phyloP scores from a whole-genome alignment of 92 coral and sea anemone genomes.

The Diadumene lineata region DNA sequence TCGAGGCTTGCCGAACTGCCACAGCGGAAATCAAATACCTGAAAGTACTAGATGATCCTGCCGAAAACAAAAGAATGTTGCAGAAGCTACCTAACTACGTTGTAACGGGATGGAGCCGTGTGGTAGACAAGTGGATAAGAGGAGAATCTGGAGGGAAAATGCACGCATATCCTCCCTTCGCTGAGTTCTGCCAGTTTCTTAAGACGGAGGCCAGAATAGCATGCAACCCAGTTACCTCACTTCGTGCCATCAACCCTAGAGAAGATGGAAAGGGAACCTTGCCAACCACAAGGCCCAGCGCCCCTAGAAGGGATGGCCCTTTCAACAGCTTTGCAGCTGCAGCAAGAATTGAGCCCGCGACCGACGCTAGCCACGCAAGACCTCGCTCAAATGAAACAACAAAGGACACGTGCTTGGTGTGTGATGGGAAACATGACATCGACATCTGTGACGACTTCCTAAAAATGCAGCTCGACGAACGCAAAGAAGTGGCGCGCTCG shows the following conservation, averaged over 20 bases:
- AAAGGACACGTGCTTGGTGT: slow-evolving; percentile 46
- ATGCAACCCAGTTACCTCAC: slow-evolving; percentile 51
- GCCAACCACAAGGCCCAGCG: no score
- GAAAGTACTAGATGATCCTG: slow-evolving; percentile 6
- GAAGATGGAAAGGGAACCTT: no score
- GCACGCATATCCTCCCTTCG: slow-evolving; percentile 51
- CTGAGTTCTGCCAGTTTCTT: slow-evolving; percentile 52
- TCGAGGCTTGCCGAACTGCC: slow-evolving; percentile 16
- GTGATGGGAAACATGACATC: slow-evolving; percentile 39
- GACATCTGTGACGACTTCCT: slow-evolving; percentile 57
- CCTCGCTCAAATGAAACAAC: no score
- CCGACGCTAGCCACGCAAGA: no score
- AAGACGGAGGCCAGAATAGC: slow-evolving; percentile 57
- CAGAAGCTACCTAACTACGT: slow-evolving; percentile 26
- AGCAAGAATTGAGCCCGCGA: no score
- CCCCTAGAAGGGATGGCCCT: no score
- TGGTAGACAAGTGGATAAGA: slow-evolving; percentile 20
- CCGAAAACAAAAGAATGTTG: slow-evolving; percentile 15
- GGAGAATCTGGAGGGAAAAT: no score
- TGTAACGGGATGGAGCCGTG: slow-evolving; percentile 17
- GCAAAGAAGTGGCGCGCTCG: slow-evolving; percentile 50
- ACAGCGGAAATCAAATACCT: background rate
- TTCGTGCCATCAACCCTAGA: no score
- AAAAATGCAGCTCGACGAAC: slow-evolving; percentile 33
- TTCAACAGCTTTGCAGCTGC: no score